phyloP scores from a whole-genome alignment of 2,113 vertebrate genomes.

The Leucosticte australis region DNA sequence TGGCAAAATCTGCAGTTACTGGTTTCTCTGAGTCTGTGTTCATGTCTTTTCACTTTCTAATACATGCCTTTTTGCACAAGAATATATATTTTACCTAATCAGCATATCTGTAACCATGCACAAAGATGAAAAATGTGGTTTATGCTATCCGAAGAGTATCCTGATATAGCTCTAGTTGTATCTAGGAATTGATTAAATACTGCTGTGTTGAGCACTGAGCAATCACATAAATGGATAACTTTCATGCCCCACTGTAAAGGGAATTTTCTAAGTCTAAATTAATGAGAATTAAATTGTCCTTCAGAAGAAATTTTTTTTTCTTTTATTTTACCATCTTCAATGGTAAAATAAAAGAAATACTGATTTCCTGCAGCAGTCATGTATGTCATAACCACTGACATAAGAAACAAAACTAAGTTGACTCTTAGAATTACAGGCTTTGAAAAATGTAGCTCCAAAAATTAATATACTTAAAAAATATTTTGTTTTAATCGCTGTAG shows the following conservation, averaged over 20 bases:
- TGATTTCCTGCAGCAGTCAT: not conserved
- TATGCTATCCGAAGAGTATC: not conserved
- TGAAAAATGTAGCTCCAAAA: not conserved
- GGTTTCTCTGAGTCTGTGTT: not conserved
- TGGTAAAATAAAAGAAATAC: not conserved
- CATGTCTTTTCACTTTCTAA: not conserved
- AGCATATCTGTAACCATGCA: not conserved
- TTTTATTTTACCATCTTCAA: no score
- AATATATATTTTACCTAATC: constrained; percentile 25
- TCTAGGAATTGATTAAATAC: not conserved
- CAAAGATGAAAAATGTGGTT: not conserved
- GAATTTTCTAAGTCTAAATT: not conserved
- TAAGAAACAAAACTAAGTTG: not conserved
- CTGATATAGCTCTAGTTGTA: not conserved
- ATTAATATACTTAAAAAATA: not conserved
- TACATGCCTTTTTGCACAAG: not conserved
- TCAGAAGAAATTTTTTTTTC: not conserved
- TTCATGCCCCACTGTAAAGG: not conserved
- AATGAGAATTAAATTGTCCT: not conserved
- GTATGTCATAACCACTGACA: not conserved
- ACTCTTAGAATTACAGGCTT: not conserved
- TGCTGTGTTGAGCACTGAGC: not conserved
- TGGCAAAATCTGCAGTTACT: not conserved
- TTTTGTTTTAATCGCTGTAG: not conserved
- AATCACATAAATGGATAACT: not conserved